phyloP scores from a whole-genome alignment of 2,888 invertebrate genomes.

The Drosophila kuntzei region DNA sequence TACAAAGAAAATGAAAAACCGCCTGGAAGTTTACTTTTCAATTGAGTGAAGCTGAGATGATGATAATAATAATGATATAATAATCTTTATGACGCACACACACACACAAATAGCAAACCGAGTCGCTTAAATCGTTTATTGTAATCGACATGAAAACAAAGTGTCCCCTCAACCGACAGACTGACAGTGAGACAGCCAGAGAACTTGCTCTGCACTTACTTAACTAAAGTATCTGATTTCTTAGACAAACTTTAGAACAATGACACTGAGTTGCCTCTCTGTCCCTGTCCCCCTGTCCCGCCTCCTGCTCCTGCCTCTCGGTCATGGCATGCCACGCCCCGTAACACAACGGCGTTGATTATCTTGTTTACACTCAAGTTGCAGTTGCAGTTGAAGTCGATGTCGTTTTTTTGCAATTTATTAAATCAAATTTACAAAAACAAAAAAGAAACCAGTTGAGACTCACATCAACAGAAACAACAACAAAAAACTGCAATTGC shows the following conservation, averaged over 20 bases:
- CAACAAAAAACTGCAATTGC: slow-evolving; percentile 32
- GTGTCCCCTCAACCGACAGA: slow-evolving; percentile 18
- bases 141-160: slow-evolving; percentile 43
- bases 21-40: neutral
- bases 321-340: slow-evolving; percentile 43
- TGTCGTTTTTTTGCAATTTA: slow-evolving; percentile 62
- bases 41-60: slow-evolving; percentile 6
- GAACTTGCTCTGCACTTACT: slow-evolving; percentile 43
- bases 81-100: slow-evolving; percentile 13
- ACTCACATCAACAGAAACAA: slow-evolving; percentile 32
- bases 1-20: neutral
- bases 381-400: slow-evolving; percentile 46
- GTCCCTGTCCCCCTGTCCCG: neutral
- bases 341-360: slow-evolving; percentile 60
- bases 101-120: slow-evolving; percentile 3
- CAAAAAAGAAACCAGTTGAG: slow-evolving; percentile 64
- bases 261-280: slow-evolving; percentile 47
- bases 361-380: slow-evolving; percentile 77
- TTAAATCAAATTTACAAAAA: slow-evolving; percentile 69
- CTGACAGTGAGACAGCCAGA: slow-evolving; percentile 10
- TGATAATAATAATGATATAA: slow-evolving; percentile 25
- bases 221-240: slow-evolving; percentile 63
- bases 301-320: neutral
- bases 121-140: slow-evolving; percentile 36
- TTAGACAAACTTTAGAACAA: slow-evolving; percentile 74